A percentile compares a stretch with the other conserved stretches of the same genome.
Evolutionary conservation across 2,797 vertebrate species (phyloP).

Genomic region (Enteromius radiatus): DNA sequence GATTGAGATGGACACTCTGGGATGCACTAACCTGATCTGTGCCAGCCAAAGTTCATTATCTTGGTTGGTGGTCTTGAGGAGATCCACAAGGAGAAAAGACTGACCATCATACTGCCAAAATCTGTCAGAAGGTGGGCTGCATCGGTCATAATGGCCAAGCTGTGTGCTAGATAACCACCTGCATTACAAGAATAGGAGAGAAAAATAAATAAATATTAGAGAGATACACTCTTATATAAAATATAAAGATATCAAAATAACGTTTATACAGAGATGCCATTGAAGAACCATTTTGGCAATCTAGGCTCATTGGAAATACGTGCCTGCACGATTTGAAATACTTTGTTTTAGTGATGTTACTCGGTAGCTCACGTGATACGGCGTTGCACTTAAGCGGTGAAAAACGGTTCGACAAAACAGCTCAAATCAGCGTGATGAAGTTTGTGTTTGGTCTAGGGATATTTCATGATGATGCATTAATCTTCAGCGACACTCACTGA

Average conservation of each 20-base stretch:
- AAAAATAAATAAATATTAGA: not conserved
- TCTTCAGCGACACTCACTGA: no score
- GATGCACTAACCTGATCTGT: slow-evolving; percentile 85
- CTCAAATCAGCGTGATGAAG: no score
- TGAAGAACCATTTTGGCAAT: not conserved
- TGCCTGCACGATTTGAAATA: no score
- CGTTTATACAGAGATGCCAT: not conserved
- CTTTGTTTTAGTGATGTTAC: no score
- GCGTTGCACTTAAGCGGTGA: no score
- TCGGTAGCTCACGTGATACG: no score
- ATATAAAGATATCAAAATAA: not conserved
- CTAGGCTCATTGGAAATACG: no score
- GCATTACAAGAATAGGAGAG: slow-evolving; percentile 36
- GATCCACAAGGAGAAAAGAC: slow-evolving; percentile 96
- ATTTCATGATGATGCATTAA: no score
- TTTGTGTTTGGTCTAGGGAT: no score
- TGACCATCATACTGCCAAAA: slow-evolving; percentile 94
- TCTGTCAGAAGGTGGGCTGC: slow-evolving; percentile 94
- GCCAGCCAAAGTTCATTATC: slow-evolving; percentile 94
- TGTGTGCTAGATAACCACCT: slow-evolving; percentile 96
- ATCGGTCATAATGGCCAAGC: slow-evolving; percentile 96
- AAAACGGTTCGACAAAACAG: no score
- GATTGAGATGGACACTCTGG: not conserved
- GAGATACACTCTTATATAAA: not conserved
- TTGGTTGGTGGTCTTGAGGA: slow-evolving; percentile 88